Conservation (phyloP, 1,140 invertebrate species). For the Lasioglossum albipes region DNA sequence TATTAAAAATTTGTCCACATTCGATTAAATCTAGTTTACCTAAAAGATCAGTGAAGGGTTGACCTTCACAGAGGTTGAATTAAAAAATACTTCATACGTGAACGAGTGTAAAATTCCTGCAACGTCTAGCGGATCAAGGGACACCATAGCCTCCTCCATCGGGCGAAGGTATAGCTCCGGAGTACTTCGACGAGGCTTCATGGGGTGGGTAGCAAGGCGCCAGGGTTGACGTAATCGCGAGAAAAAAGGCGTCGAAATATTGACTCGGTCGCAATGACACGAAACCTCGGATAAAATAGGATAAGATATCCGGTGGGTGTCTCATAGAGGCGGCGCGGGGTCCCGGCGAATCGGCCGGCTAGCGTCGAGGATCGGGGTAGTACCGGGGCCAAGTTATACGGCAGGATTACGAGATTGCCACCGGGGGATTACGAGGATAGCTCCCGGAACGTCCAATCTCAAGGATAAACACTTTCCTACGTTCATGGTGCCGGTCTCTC, state of each 20-base stretch:
- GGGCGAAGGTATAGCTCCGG: too few relatives aligned
- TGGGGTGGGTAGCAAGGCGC: too few relatives aligned
- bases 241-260: conserved; percentile 68
- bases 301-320: conserved; percentile 45
- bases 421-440: conserved; percentile 79
- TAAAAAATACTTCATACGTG: too few relatives aligned
- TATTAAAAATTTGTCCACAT: too few relatives aligned
- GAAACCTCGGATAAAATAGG: conserved; percentile 49
- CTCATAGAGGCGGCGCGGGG: conserved; percentile 32
- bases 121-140: too few relatives aligned
- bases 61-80: too few relatives aligned
- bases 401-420: conserved; percentile 79
- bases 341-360: conserved; percentile 35
- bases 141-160: too few relatives aligned
- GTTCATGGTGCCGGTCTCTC: conserved; percentile 57
- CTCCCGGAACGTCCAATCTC: conserved; percentile 78
- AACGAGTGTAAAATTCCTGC: too few relatives aligned
- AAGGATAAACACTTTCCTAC: conserved; percentile 79
- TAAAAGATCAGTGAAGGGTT: too few relatives aligned
- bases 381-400: conserved; percentile 74
- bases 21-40: too few relatives aligned
- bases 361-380: conserved; percentile 29
- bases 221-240: background rate
- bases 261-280: conserved; percentile 63
- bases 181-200: too few relatives aligned